A percentile compares a stretch with the other conserved stretches of the same genome.
phyloP scores from a whole-genome alignment of 2,797 vertebrate species.

The Neosilurus mollespiculum region DNA sequence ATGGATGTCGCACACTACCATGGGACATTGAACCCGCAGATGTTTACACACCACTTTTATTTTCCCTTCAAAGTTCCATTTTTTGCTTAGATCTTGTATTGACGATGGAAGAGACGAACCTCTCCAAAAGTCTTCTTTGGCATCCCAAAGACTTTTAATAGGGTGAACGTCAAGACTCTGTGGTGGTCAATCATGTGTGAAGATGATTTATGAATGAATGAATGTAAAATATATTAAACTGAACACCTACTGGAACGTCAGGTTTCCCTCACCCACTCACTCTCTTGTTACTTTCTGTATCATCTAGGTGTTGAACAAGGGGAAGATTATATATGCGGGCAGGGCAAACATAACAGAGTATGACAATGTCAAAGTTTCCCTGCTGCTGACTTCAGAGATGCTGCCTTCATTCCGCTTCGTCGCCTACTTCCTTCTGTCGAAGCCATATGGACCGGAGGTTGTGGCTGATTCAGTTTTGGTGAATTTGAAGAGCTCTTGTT shows the following conservation, averaged over 20 bases:
- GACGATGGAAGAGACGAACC: too few species aligned
- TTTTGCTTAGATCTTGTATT: too few species aligned
- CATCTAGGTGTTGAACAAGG: conserved; percentile 72
- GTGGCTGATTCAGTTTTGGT: conserved; percentile 79
- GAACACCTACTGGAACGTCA: too few species aligned
- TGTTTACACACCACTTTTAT: too few species aligned
- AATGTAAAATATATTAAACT: background rate
- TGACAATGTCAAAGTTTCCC: conserved; percentile 46
- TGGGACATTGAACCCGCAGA: too few species aligned
- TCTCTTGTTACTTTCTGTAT: conserved; percentile 5
- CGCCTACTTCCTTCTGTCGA: conserved; percentile 72
- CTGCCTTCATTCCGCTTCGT: conserved; percentile 77
- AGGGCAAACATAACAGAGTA: conserved; percentile 48
- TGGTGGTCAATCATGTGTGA: too few species aligned
- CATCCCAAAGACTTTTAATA: too few species aligned
- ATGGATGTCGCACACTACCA: too few species aligned
- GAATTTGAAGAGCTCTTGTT: conserved; percentile 72
- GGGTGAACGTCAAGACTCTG: too few species aligned
- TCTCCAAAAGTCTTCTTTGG: too few species aligned
- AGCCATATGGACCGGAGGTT: conserved; percentile 56
- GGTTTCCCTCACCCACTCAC: background rate
- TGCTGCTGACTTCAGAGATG: conserved; percentile 69
- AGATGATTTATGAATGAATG: too few species aligned
- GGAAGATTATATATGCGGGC: conserved; percentile 60
- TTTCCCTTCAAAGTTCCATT: too few species aligned